These are phyloP conservation scores for Caenorhabditis sinica DNA, from an alignment of 2,888 invertebrate species.

Conservation along the genomic window DNA sequence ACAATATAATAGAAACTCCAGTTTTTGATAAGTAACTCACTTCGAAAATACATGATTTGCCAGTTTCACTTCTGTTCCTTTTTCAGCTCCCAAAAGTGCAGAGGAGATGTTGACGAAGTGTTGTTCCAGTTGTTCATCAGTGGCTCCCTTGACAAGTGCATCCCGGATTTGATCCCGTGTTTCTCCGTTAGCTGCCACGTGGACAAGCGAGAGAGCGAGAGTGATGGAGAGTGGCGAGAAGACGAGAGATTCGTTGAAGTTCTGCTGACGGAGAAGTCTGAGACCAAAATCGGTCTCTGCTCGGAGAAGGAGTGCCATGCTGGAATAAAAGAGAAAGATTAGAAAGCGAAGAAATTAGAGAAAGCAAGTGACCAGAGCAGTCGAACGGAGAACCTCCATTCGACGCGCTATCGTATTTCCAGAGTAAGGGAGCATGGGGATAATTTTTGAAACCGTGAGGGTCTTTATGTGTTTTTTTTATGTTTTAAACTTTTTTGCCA, in stretches of 20 bases:
- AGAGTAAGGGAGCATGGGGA: too few species aligned
- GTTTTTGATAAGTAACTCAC: conserved; percentile 11
- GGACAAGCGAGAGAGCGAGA: conserved; percentile 75
- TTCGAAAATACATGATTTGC: conserved; percentile 62
- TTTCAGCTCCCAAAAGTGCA: conserved; percentile 46
- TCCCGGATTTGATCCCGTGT: conserved; percentile 73
- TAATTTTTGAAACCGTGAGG: too few species aligned
- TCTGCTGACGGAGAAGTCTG: conserved; percentile 56
- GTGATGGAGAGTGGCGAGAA: conserved; percentile 76
- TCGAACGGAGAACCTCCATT: too few species aligned
- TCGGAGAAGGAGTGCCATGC: conserved; percentile 60
- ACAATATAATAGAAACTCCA: background rate
- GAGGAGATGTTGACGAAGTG: conserved; percentile 51
- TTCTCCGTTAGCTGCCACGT: conserved; percentile 77
- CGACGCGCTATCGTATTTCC: too few species aligned
- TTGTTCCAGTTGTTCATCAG: conserved; percentile 67
- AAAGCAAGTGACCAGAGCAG: conserved; percentile 7
- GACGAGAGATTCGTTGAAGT: conserved; percentile 61
- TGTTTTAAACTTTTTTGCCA: too few species aligned
- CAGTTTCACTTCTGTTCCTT: conserved; percentile 52
- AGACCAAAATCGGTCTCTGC: conserved; percentile 67
- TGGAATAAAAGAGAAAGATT: conserved; percentile 34
- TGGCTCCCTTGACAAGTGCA: conserved; percentile 68
- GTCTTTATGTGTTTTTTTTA: too few species aligned
- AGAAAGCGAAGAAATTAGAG: background rate